phyloP scores from a whole-genome alignment of 2,797 vertebrate species.

The Ptychadena robeensis region DNA sequence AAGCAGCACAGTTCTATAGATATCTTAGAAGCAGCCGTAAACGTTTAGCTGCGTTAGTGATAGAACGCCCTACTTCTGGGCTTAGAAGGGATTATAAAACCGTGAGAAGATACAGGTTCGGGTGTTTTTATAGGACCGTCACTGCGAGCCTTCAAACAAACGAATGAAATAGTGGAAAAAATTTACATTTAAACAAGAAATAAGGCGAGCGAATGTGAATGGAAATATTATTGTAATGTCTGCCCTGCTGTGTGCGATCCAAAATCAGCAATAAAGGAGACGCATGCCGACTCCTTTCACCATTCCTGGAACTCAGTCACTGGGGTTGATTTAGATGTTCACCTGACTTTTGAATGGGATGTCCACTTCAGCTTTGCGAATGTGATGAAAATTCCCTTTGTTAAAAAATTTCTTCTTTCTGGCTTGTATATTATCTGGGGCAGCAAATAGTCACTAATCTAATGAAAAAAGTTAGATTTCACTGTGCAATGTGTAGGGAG shows the following conservation, averaged over 20 bases:
- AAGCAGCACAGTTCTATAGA: background rate
- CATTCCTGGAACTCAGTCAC: constrained; percentile 1
- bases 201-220: constrained; percentile 24
- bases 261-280: constrained; percentile 14
- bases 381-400: too few species aligned
- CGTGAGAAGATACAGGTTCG: constrained; percentile 13
- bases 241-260: constrained; percentile 24
- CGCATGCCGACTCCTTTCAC: background rate
- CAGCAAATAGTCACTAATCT: too few species aligned
- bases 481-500: too few species aligned
- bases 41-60: background rate
- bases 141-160: constrained; percentile 28
- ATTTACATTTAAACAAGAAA: constrained; percentile 40
- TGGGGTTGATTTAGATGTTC: too few species aligned
- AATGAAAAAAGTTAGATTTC: too few species aligned
- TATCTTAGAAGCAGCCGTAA: too few species aligned
- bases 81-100: constrained; percentile 14
- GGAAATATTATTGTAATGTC: constrained; percentile 48
- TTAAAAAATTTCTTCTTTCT: too few species aligned
- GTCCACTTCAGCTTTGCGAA: too few species aligned
- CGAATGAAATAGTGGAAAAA: constrained; percentile 37
- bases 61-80: constrained; percentile 6
- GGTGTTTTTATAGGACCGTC: constrained; percentile 18
- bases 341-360: too few species aligned
- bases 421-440: too few species aligned